Base-by-base conservation (phyloP, 2,888 invertebrate genomes). In the Xylota segnis region DNA sequence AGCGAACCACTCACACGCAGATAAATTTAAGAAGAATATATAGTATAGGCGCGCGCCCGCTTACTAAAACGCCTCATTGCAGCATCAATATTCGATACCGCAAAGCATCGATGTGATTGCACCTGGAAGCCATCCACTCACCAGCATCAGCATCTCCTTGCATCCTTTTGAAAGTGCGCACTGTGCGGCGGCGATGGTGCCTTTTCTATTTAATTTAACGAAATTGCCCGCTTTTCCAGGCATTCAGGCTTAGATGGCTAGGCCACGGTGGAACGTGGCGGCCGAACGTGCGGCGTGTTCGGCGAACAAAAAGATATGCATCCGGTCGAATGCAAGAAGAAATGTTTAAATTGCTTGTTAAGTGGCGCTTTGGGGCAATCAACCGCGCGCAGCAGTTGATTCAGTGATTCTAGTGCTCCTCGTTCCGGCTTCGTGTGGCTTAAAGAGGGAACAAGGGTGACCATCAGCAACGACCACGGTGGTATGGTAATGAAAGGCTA, bases 291-390 rank as follows among this genome's bases (percentile, higher is more conserved):
- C 72, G 34, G 65, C 71, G 54, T 59, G 59, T 52, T 71, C 59
- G 83, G n/a, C 65, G 32, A 75, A 86, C 54, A 72, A 77, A 82
- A 86, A 77, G 72, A 86, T 86, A 82, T 86, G 86, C 86, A 86
- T 86, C 82, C 86, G 86, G 86, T 82, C 66, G 76, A 82, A 77
- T 86, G 82, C 54, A 65, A 72, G 61, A 74, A 72, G 71, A 86
- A 86, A 86, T 77, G 72, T 56, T 76, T 77, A 82, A 86, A 86
- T 86, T 86, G 86, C 82, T 82, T 86, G 86, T 86, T 86, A 86
- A 86, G 86, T 86, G 86, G 86, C 86, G 86, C 86, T 86, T 86
- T 86, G 86, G 82, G 86, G 82, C 86, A 86, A 77, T 86, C 82
- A 82, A 72, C 71, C 56, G 82, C 81, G 71, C 82, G 63, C 32